A percentile compares a stretch with the other conserved stretches of the same genome.
phyloP scores from a whole-genome alignment of 2,888 invertebrate genomes.

The Harpalus rubripes region DNA sequence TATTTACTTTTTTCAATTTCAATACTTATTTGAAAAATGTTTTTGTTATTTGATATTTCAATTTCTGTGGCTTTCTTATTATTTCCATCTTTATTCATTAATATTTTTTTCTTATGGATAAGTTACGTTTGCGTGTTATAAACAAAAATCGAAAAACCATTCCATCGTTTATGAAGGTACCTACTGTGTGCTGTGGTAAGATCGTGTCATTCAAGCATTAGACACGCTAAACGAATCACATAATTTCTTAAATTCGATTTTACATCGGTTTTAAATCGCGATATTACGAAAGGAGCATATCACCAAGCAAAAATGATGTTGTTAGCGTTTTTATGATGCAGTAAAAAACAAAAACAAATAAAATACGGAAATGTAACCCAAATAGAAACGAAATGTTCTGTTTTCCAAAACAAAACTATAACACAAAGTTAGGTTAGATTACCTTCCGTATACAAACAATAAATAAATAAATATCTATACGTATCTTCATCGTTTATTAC shows the following conservation, averaged over 20 bases:
- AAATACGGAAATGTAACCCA: neutral
- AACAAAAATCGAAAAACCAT: constrained; percentile 47
- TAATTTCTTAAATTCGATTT: constrained; percentile 59
- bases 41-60: neutral
- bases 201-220: constrained; percentile 43
- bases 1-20: no score
- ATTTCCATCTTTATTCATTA: no score
- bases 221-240: constrained; percentile 49
- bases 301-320: neutral
- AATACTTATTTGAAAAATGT: no score
- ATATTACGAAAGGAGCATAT: constrained; percentile 9
- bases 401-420: no score
- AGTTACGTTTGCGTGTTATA: constrained; percentile 27
- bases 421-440: no score
- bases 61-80: neutral
- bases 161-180: neutral
- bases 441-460: no score
- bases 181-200: neutral
- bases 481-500: no score
- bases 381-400: neutral
- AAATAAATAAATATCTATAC: no score
- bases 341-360: neutral
- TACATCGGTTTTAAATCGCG: constrained; percentile 48
- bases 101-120: neutral
- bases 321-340: no score